Evolutionary conservation across 1,140 invertebrate species (phyloP).

Genomic region (Sinonovacula constricta): DNA sequence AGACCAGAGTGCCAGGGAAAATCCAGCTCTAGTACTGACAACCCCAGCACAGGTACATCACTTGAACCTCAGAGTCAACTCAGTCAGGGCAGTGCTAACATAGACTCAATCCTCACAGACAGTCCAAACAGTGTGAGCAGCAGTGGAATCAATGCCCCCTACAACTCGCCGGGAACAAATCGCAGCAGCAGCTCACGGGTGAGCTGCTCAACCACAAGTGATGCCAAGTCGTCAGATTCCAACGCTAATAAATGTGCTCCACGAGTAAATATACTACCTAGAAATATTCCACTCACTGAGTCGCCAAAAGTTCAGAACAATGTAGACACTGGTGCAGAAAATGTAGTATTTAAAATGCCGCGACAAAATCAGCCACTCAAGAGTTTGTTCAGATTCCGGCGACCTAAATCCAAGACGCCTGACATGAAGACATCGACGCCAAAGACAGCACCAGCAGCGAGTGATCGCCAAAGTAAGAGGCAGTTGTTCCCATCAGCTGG

Average conservation of each 20-base stretch:
- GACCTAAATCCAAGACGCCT: conserved; percentile 50
- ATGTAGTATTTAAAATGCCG: conserved; percentile 67
- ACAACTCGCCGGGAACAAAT: conserved; percentile 67
- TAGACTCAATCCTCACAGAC: conserved; percentile 71
- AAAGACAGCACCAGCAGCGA: conserved; percentile 45
- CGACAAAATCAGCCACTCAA: conserved; percentile 56
- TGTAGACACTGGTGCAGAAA: conserved; percentile 7
- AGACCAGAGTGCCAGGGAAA: conserved; percentile 64
- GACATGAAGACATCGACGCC: conserved; percentile 59
- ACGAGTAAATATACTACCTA: conserved; percentile 35
- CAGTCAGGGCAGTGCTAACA: conserved; percentile 47
- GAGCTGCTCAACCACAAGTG: conserved; percentile 63
- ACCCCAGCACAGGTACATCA: conserved; percentile 9
- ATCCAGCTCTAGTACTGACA: conserved; percentile 63
- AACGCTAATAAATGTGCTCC: conserved; percentile 52
- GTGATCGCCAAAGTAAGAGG: conserved; percentile 57
- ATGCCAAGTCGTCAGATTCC: conserved; percentile 55
- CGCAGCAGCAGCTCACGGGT: conserved; percentile 55
- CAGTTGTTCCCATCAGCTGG: conserved; percentile 55
- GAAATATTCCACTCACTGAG: conserved; percentile 36
- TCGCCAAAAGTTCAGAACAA: conserved; percentile 44
- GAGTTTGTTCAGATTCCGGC: conserved; percentile 57
- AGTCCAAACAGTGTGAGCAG: conserved; percentile 69
- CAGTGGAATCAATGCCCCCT: conserved; percentile 69
- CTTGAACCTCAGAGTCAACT: background rate